A percentile compares a stretch with the other conserved stretches of the same genome.
Evolutionary conservation across 2,888 invertebrate genomes (phyloP).

Genomic region (Spicauda simplicius): DNA sequence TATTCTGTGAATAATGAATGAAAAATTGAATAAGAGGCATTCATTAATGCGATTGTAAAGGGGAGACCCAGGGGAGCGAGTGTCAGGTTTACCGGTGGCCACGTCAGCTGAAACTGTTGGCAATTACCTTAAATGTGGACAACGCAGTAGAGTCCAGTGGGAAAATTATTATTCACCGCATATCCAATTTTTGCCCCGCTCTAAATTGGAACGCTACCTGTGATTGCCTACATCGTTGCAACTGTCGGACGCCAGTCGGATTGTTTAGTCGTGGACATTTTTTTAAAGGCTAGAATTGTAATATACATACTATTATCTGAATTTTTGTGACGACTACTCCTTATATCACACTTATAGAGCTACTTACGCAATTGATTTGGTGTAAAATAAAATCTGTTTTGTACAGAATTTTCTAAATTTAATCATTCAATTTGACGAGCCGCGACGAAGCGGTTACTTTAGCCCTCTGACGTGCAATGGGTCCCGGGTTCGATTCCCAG

Average conservation of each 20-base stretch:
- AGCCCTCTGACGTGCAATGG: too few relatives aligned
- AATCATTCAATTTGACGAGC: too few relatives aligned
- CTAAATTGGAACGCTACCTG: conserved; percentile 71
- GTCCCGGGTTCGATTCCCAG: too few relatives aligned
- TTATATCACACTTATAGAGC: too few relatives aligned
- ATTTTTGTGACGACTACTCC: too few relatives aligned
- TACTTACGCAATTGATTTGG: too few relatives aligned
- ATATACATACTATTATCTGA: too few relatives aligned
- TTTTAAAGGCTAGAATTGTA: too few relatives aligned
- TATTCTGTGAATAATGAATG: conserved; percentile 43
- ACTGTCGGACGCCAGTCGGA: conserved; percentile 44
- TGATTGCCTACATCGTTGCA: conserved; percentile 60
- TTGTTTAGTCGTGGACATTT: conserved; percentile 41
- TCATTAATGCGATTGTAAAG: conserved; percentile 82
- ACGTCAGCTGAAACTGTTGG: conserved; percentile 80
- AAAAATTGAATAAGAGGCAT: conserved; percentile 78
- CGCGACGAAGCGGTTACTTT: too few relatives aligned
- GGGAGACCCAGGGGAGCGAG: conserved; percentile 71
- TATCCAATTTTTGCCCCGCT: conserved; percentile 74
- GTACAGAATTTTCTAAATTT: too few relatives aligned
- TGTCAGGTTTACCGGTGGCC: conserved; percentile 76
- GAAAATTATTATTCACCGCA: conserved; percentile 81
- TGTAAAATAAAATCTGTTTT: too few relatives aligned
- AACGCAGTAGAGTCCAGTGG: conserved; percentile 75
- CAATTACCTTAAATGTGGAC: conserved; percentile 85